Evolutionary conservation across 1,140 invertebrate genomes (phyloP), one percentile per base, ranked within the genome.

Genomic region (Aphelenchoides fujianensis): DNA sequence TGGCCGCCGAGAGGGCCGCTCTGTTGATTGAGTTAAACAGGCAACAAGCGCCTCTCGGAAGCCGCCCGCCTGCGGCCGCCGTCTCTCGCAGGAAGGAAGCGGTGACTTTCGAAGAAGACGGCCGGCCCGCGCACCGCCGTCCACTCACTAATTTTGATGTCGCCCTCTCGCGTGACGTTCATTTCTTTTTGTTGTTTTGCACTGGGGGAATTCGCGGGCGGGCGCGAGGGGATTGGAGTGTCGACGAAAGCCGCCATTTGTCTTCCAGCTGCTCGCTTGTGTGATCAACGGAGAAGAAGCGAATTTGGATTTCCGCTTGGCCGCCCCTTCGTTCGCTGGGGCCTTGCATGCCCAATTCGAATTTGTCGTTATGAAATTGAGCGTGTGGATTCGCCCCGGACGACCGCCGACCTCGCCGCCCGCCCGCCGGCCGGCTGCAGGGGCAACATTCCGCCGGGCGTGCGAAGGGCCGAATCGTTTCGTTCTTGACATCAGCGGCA

Each of bases 101-200:
- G 12, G 41, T 23, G 41, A 12, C 12, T 48, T 48, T 23, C n/a
- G n/a, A n/a, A n/a, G n/a, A n/a, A n/a, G n/a, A n/a, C n/a, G n/a
- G n/a, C n/a, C n/a, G n/a, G n/a, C n/a, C n/a, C n/a, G n/a, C n/a
- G n/a, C n/a, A n/a, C n/a, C n/a, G n/a, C n/a, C n/a, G n/a, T n/a
- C n/a, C n/a, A n/a, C n/a, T n/a, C 41, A 48, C 41, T 48, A 48
- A 48, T 48, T 48, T 48, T 48, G 41, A 48, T 48, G 41, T 48
- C 12, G n/a, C n/a, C n/a, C n/a, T 48, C 23, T 48, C 41, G 23
- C 23, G 12, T 48, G 12, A 48, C 41, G 41, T 48, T 23, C 41
- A 48, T 23, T 48, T 48, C 41, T 48, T 48, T 12, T 48, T 48
- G n/a, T n/a, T n/a, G n/a, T n/a, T n/a, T n/a, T n/a, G n/a, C n/a